These are phyloP conservation scores for Atopsyche davidsoni DNA, from an alignment of 1,140 invertebrate genomes.

Conservation along the genomic window DNA sequence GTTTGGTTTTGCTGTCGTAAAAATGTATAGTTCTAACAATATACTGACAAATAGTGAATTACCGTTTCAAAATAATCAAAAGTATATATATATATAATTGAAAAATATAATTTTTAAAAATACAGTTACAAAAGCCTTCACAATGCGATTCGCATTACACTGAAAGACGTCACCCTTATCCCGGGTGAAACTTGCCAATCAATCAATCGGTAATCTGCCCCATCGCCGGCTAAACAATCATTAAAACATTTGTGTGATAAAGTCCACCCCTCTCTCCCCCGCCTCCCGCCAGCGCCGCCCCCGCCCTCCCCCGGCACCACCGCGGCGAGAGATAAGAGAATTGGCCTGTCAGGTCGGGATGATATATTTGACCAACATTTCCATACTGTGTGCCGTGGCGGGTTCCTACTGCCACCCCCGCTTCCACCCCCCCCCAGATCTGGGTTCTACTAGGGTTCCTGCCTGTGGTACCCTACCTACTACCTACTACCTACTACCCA, in stretches of 20 bases:
- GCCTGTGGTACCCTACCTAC: no score
- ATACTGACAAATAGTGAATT: no score
- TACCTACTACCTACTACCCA: no score
- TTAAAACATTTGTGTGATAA: slow-evolving; percentile 30
- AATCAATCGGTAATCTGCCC: slow-evolving; percentile 17
- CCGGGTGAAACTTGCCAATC: slow-evolving; percentile 3
- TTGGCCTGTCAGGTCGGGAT: slow-evolving; percentile 79
- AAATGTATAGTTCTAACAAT: no score
- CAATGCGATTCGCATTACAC: no score
- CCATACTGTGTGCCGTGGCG: slow-evolving; percentile 53
- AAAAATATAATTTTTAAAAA: no score
- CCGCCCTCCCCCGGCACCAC: slow-evolving; percentile 35
- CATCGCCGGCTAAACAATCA: slow-evolving; percentile 27
- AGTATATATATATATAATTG: no score
- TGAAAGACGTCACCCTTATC: neutral
- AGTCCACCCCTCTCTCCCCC: slow-evolving; percentile 36
- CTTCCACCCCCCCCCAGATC: neutral
- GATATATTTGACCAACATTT: slow-evolving; percentile 84
- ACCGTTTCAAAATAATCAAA: no score
- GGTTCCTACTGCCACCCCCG: slow-evolving; percentile 9
- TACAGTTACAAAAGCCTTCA: no score
- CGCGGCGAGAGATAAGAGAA: slow-evolving; percentile 69
- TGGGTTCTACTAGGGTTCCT: no score
- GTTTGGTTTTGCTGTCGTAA: no score
- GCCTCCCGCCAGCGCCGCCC: slow-evolving; percentile 21